phyloP scores from a whole-genome alignment of 2,888 invertebrate species.

The Limnephilus lunatus region DNA sequence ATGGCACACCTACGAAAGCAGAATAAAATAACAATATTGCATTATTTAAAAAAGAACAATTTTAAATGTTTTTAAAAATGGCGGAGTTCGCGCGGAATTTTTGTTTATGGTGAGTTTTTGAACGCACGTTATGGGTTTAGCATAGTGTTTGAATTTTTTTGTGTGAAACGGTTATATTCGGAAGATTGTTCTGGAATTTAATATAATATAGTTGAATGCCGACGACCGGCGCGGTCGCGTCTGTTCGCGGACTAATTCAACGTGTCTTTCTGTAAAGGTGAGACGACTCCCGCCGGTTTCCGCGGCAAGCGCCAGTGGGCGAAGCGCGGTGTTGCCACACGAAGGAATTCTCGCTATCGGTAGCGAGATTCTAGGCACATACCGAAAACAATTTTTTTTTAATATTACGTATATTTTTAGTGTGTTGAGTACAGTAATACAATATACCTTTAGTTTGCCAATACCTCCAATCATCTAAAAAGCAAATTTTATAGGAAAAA shows the following conservation, averaged over 20 bases:
- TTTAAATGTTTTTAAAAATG: neutral
- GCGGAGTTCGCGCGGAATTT: slow-evolving; percentile 7
- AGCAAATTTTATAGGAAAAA: too few species aligned
- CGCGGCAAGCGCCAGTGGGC: slow-evolving; percentile 49
- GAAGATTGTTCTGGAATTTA: neutral
- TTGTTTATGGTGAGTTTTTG: neutral
- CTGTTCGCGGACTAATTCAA: slow-evolving; percentile 55
- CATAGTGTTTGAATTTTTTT: neutral
- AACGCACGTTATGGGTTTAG: neutral
- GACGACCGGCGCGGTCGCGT: slow-evolving; percentile 26
- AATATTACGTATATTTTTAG: too few species aligned
- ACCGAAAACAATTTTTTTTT: too few species aligned
- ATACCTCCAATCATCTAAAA: too few species aligned
- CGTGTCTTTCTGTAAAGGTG: slow-evolving; percentile 50
- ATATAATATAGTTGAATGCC: neutral
- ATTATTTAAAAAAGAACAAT: neutral
- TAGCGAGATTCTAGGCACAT: neutral
- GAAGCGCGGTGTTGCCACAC: neutral
- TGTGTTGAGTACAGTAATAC: too few species aligned
- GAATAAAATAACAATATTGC: slow-evolving; percentile 41
- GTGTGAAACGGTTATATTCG: neutral
- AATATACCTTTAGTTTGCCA: too few species aligned
- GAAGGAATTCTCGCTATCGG: neutral
- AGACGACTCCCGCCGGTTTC: slow-evolving; percentile 48
- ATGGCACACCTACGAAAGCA: slow-evolving; percentile 54